Base-by-base conservation (phyloP, 1,140 invertebrate species). In the Drosophila yakuba region DNA sequence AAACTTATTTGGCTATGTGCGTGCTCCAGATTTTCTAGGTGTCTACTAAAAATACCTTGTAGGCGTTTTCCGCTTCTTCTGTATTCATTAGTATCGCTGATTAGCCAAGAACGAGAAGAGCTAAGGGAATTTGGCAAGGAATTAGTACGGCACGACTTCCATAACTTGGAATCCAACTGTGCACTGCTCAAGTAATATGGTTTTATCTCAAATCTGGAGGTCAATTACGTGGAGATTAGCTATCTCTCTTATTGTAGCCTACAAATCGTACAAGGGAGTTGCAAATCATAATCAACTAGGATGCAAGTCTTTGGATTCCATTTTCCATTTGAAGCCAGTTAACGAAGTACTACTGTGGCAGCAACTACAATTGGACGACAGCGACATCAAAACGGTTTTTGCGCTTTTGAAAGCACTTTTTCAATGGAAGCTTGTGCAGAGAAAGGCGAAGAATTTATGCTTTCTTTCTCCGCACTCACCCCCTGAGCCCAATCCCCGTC, bases 21-120 rank as follows among this genome's bases (percentile, higher is more conserved):
- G 64, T 63, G 82, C 69, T 78, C 64, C 74, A 77, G 60, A 64
- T 74, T 68, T 86, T 74, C 55, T 63, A 17, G 47, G 52, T 74
- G 20, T 74, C 47, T 83, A 86, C 83, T 88, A 86, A 86, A 86
- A 86, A 86, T 86, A 86, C 83, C 62, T 82, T 68, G 75, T 79
- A 79, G 78, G 83, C 82, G 83, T 64, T 88, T 73, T 81, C 52
- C 41, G 23, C 43, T 47, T 67, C 17, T 63, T 74, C 36, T 56
- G 41, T 71, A 56, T 36, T 71, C 44, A 58, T 71, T 71, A 50
- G 68, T 71, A 71, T 71, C 52, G 82, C 82, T 88, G 82, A 88
- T 88, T 86, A 86, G 68, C 69, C 63, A 58, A 61, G 64, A 81
- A 62, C 32, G 58, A 59, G 60, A 50, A 38, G 32, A 55, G 50